Conservation (phyloP, 2,113 vertebrate species). For the Anguilla japonica region DNA sequence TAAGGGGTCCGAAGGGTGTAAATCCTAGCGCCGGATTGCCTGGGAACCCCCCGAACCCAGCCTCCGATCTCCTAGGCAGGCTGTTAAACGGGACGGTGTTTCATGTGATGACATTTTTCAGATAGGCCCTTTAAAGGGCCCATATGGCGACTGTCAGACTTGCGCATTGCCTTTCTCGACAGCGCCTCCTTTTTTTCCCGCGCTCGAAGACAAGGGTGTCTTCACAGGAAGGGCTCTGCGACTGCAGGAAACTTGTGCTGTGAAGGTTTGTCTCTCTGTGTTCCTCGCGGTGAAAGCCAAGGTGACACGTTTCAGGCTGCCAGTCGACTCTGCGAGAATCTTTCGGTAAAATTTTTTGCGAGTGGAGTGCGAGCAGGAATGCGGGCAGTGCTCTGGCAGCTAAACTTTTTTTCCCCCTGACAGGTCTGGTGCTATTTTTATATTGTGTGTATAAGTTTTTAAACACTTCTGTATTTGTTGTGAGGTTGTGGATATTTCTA, state of each 20-base stretch:
- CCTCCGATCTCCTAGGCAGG: neutral
- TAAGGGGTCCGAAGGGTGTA: neutral
- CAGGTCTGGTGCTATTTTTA: slow-evolving; percentile 25
- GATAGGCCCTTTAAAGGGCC: slow-evolving; percentile 20
- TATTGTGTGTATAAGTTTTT: neutral
- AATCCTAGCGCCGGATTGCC: slow-evolving; percentile 5
- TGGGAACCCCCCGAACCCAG: neutral
- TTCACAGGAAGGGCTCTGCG: neutral
- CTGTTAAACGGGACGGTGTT: slow-evolving; percentile 5
- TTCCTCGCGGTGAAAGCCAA: neutral
- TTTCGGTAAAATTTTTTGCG: neutral
- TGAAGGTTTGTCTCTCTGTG: neutral
- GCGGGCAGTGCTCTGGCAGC: neutral
- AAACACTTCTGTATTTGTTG: no score
- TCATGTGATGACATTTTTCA: slow-evolving; percentile 5
- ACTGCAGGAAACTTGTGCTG: neutral
- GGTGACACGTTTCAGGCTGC: neutral
- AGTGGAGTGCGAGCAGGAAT: neutral
- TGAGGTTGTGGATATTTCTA: no score
- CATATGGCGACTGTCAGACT: neutral
- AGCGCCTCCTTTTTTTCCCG: neutral
- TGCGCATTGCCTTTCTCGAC: neutral
- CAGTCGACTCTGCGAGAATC: neutral
- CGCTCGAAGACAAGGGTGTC: neutral
- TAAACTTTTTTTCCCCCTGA: slow-evolving; percentile 31